phyloP scores from a whole-genome alignment of 2,888 invertebrate species.

The Lycocerus yunnanus region DNA sequence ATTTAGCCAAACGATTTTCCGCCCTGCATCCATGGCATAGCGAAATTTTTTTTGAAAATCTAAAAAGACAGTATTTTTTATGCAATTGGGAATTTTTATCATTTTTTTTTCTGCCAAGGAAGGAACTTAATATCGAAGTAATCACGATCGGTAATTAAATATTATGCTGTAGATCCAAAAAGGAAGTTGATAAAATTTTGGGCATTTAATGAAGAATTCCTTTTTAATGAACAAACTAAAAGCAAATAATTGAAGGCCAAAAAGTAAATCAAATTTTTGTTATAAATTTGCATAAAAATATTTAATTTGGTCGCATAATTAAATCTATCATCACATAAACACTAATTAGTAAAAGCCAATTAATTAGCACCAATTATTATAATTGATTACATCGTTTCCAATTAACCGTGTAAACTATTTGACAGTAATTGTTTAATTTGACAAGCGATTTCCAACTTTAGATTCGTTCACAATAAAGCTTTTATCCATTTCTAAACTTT shows the following conservation, averaged over 20 bases:
- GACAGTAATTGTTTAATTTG: slow-evolving; percentile 50
- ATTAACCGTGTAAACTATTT: slow-evolving; percentile 55
- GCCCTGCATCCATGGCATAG: too few species aligned
- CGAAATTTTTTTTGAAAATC: too few species aligned
- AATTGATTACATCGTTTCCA: slow-evolving; percentile 57
- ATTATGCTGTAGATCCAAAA: neutral
- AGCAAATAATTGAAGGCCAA: neutral
- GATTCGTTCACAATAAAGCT: slow-evolving; percentile 33
- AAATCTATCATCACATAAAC: slow-evolving; percentile 25
- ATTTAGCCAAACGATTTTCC: too few species aligned
- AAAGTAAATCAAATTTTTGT: neutral
- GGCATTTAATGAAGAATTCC: neutral
- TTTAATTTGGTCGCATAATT: slow-evolving; percentile 8
- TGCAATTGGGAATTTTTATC: too few species aligned
- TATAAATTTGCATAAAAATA: neutral
- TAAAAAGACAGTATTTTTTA: too few species aligned
- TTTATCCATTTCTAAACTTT: slow-evolving; percentile 21
- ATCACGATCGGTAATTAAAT: neutral
- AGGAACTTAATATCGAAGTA: neutral
- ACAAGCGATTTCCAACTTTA: slow-evolving; percentile 33
- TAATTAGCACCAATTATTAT: slow-evolving; percentile 56
- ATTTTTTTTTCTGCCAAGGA: neutral
- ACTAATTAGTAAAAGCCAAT: slow-evolving; percentile 49
- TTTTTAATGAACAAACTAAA: neutral
- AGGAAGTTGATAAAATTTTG: neutral